phyloP scores from a whole-genome alignment of 2,888 invertebrate species.

The Achlya flavicornis region DNA sequence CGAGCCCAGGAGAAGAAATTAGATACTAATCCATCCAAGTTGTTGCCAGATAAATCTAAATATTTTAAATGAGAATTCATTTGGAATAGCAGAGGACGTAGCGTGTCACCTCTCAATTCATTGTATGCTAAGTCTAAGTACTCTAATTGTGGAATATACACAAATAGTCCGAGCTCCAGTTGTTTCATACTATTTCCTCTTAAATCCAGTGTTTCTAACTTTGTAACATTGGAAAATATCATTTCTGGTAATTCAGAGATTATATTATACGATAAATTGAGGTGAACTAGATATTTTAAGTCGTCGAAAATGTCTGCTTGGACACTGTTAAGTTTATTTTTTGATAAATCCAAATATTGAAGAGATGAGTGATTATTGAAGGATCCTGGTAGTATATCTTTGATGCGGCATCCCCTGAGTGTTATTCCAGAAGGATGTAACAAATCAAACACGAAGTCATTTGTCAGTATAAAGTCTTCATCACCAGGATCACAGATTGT shows the following conservation, averaged over 20 bases:
- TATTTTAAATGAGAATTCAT: not conserved
- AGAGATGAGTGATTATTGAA: conserved; percentile 29
- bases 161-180: not conserved
- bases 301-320: conserved; percentile 39
- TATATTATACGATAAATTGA: conserved; percentile 12
- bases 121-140: not conserved
- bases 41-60: conserved; percentile 47
- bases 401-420: conserved; percentile 46
- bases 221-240: not conserved
- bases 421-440: conserved; percentile 39
- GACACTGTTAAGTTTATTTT: conserved; percentile 38
- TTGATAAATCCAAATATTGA: conserved; percentile 38
- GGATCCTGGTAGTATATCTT: conserved; percentile 36
- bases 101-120: not conserved
- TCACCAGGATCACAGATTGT: conserved; percentile 36
- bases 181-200: not conserved
- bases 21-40: conserved; percentile 28
- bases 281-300: conserved; percentile 20
- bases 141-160: not conserved
- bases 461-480: conserved; percentile 39
- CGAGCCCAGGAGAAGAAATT: conserved; percentile 43
- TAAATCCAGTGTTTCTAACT: not conserved
- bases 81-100: not conserved
- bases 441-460: conserved; percentile 49
- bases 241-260: not conserved